A percentile compares a stretch with the other conserved stretches of the same genome.
These are phyloP conservation scores for Sebastes flavidus DNA, from an alignment of 2,797 vertebrate species.

Conservation along the genomic window DNA sequence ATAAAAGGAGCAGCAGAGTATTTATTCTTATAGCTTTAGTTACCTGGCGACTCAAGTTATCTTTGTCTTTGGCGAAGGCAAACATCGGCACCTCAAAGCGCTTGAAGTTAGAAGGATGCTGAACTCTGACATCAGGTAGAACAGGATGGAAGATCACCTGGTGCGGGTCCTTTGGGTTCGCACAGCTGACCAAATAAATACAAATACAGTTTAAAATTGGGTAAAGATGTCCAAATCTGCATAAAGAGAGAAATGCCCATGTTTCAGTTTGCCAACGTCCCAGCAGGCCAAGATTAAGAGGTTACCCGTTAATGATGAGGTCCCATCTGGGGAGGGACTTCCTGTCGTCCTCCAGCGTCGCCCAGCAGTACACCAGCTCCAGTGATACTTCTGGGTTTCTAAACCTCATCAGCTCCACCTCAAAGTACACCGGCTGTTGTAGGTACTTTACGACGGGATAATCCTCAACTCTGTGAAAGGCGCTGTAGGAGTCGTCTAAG, in stretches of 20 bases:
- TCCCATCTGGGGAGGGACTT: constrained; percentile 71
- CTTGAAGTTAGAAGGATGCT: constrained; percentile 81
- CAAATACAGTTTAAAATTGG: neutral
- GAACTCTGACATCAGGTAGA: constrained; percentile 67
- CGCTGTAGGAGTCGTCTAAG: constrained; percentile 64
- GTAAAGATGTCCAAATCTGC: neutral
- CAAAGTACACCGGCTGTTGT: constrained; percentile 73
- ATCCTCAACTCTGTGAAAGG: constrained; percentile 51
- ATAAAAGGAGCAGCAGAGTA: neutral
- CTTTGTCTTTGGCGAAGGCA: constrained; percentile 69
- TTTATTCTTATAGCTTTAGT: neutral
- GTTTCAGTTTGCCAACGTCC: neutral
- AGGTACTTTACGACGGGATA: constrained; percentile 65
- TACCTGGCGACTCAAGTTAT: constrained; percentile 69
- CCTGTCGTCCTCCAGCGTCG: constrained; percentile 47
- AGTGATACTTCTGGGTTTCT: constrained; percentile 57
- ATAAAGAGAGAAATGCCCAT: neutral
- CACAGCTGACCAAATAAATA: constrained; percentile 59
- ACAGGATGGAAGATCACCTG: constrained; percentile 69
- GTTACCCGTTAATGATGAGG: constrained; percentile 76
- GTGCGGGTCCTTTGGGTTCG: constrained; percentile 56
- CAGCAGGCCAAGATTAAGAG: neutral
- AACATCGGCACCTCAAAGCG: constrained; percentile 87
- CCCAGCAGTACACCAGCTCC: constrained; percentile 79
- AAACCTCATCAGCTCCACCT: constrained; percentile 64